phyloP scores from a whole-genome alignment of 2,113 vertebrate genomes.

The Myotis yumanensis region DNA sequence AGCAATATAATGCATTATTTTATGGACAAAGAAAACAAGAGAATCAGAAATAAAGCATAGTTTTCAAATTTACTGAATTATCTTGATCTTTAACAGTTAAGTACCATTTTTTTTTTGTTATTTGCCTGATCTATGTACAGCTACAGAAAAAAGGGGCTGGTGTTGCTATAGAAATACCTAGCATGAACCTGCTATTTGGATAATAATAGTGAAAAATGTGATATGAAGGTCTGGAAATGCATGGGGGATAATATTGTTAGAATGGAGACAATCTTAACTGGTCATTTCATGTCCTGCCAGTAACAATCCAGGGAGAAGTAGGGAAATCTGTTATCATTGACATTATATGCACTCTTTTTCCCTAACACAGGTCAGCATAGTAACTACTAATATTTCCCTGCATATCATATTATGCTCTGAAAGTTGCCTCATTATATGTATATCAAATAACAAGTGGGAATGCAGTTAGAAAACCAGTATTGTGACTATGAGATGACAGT shows the following conservation, averaged over 20 bases:
- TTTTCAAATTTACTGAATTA: neutral
- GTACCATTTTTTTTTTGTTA: neutral
- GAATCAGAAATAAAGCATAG: neutral
- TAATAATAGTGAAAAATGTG: neutral
- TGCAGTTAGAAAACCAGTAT: neutral
- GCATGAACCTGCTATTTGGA: neutral
- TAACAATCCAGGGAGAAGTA: neutral
- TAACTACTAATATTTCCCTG: constrained; percentile 40
- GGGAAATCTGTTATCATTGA: neutral
- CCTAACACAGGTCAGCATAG: constrained; percentile 39
- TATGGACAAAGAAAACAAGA: neutral
- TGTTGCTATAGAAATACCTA: neutral
- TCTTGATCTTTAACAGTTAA: neutral
- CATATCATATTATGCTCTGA: constrained; percentile 34
- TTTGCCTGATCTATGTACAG: neutral
- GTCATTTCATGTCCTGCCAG: neutral
- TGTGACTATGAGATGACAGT: constrained; percentile 34
- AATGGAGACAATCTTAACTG: constrained; percentile 1
- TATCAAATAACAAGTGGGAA: constrained; percentile 37
- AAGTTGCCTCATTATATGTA: constrained; percentile 56
- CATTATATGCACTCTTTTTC: neutral
- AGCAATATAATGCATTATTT: neutral
- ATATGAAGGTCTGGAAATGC: neutral
- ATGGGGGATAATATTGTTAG: neutral
- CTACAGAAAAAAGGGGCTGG: neutral